phyloP scores from a whole-genome alignment of 2,888 invertebrate species.

The Agriopis aurantiaria region DNA sequence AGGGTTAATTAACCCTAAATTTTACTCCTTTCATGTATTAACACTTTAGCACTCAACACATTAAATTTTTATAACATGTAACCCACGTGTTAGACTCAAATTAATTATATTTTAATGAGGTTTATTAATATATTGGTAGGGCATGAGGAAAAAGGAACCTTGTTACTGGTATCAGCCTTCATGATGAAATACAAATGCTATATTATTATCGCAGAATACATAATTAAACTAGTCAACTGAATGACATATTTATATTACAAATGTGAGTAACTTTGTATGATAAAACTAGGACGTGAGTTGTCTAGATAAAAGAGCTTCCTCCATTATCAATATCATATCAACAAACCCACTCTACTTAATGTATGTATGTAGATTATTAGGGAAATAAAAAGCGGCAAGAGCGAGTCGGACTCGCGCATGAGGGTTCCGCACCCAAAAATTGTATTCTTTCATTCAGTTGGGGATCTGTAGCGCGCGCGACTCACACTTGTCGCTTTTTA shows the following conservation, averaged over 20 bases:
- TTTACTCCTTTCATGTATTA: not conserved
- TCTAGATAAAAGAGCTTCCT: conserved; percentile 13
- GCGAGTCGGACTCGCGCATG: not conserved
- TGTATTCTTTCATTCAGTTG: too few species aligned
- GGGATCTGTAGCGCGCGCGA: too few species aligned
- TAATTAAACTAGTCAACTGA: not conserved
- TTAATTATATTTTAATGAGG: not conserved
- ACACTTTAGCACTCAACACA: not conserved
- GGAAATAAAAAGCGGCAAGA: not conserved
- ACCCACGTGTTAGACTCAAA: not conserved
- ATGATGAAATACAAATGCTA: not conserved
- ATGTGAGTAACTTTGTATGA: conserved; percentile 1
- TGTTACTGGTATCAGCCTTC: not conserved
- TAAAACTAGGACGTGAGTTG: conserved; percentile 6
- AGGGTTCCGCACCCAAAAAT: too few species aligned
- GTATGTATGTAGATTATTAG: not conserved
- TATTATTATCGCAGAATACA: not conserved
- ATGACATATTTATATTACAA: conserved; percentile 1
- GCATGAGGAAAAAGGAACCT: not conserved
- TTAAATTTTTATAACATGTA: conserved; percentile 1
- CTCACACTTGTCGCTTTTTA: too few species aligned
- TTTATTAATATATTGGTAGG: not conserved
- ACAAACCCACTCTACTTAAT: not conserved
- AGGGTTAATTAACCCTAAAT: not conserved
- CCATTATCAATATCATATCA: not conserved